These are phyloP conservation scores for Bettongia penicillata DNA, from an alignment of 2,113 vertebrate species.

Conservation along the genomic window DNA sequence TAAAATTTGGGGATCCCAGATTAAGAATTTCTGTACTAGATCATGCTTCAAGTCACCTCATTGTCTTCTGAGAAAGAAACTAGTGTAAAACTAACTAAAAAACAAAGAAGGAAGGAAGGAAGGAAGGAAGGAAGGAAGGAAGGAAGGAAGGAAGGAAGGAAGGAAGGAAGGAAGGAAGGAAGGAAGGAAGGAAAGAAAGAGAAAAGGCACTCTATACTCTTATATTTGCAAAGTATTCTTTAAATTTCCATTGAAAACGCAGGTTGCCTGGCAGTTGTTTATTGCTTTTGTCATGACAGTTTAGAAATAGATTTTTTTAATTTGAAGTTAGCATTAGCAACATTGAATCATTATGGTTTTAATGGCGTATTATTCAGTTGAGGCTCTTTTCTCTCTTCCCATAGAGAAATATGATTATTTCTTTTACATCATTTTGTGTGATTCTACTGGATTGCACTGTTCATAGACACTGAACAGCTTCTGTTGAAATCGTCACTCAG, in stretches of 20 bases:
- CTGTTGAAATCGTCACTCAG: constrained; percentile 25
- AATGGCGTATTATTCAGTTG: neutral
- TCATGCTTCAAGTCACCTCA: neutral
- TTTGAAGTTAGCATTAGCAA: constrained; percentile 3
- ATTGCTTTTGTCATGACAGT: neutral
- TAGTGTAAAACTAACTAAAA: neutral
- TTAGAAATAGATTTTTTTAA: constrained; percentile 24
- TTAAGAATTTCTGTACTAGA: neutral
- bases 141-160: no score
- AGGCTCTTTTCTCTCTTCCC: neutral
- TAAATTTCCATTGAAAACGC: neutral
- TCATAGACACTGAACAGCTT: constrained; percentile 16
- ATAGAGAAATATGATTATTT: constrained; percentile 15
- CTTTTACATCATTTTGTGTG: neutral
- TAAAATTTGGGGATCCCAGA: neutral
- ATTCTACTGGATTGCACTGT: constrained; percentile 12
- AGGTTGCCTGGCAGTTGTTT: neutral
- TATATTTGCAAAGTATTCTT: constrained; percentile 17
- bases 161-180: no score
- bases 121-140: neutral
- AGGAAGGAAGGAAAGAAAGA: neutral
- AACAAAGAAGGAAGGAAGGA: neutral
- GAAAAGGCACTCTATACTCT: neutral
- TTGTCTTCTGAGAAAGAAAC: constrained; percentile 33
- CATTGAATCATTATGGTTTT: constrained; percentile 19